These are phyloP conservation scores for Myodes glareolus DNA, from an alignment of 2,113 vertebrate genomes.

Conservation along the genomic window DNA sequence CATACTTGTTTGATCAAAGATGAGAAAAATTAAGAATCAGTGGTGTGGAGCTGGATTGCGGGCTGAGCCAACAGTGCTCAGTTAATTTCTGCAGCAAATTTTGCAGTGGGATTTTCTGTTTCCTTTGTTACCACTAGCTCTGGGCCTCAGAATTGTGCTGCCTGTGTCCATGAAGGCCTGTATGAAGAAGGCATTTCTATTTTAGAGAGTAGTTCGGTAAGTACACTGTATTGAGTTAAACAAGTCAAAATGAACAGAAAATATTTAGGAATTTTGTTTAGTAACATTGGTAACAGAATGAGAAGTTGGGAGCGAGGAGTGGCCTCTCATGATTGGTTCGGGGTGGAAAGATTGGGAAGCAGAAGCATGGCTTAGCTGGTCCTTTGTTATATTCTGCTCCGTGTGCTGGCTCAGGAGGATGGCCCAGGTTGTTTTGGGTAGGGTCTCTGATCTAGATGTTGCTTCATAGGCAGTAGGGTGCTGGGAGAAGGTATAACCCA, in stretches of 20 bases:
- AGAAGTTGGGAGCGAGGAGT: not conserved
- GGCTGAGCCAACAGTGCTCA: not conserved
- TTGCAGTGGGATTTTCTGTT: not conserved
- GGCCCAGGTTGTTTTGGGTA: not conserved
- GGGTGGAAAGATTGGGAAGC: not conserved
- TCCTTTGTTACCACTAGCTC: constrained; percentile 82
- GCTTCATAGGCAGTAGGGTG: not conserved
- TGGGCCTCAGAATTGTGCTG: constrained; percentile 94
- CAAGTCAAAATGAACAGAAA: not conserved
- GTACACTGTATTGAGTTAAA: constrained; percentile 57
- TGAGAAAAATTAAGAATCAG: not conserved
- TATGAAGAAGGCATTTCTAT: constrained; percentile 93
- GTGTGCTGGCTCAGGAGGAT: too few relatives aligned
- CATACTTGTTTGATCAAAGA: not conserved
- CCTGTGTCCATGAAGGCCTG: constrained; percentile 93
- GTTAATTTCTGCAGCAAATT: accelerated
- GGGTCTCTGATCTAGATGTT: not conserved
- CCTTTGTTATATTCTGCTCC: not conserved
- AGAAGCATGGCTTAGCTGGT: accelerated
- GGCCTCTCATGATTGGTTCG: too few relatives aligned
- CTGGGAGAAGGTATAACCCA: not conserved
- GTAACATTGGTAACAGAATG: not conserved
- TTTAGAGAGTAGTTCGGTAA: constrained; percentile 93
- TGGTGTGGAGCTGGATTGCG: too few relatives aligned
- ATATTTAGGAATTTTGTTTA: not conserved